These are phyloP conservation scores for Ovis aries DNA, from an alignment of 2,113 vertebrate genomes.

Conservation along the genomic window ARS-UI_Ramb_v3.0 NC_056058.1:95929501-95930000, in stretches of 20 bases:
- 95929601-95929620: background rate
- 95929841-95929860: background rate
- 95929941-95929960: constrained; percentile 47
- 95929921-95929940: constrained; percentile 1
- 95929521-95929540: background rate
- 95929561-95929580: background rate
- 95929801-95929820: background rate
- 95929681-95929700: constrained; percentile 30
- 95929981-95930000: constrained; percentile 36
- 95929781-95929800: constrained; percentile 6
- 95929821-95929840: background rate
- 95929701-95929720: background rate
- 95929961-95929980: constrained; percentile 61
- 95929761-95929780: background rate
- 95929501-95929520: background rate
- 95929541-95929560: background rate
- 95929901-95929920: background rate
- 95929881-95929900: background rate
- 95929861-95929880: background rate
- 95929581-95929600: background rate
- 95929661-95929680: constrained; percentile 12
- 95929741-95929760: background rate
- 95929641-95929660: background rate
- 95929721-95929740: background rate
- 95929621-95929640: background rate